These are phyloP conservation scores for Corythornis cristatus DNA, from an alignment of 2,113 vertebrate species.

Conservation along the genomic window DNA sequence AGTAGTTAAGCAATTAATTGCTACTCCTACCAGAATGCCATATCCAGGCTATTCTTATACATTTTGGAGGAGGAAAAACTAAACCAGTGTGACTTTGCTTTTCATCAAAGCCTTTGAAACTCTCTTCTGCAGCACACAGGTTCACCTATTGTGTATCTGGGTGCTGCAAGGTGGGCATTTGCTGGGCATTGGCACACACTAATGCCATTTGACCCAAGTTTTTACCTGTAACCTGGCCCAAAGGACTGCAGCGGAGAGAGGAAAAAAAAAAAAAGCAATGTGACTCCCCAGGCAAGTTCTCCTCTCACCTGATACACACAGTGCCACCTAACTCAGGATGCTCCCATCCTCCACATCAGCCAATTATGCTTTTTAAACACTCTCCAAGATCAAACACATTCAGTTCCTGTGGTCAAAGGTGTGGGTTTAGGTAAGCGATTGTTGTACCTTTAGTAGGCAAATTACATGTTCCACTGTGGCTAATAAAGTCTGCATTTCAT, in stretches of 20 bases:
- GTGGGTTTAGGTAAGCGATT: not conserved
- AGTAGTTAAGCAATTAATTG: slow-evolving; percentile 42
- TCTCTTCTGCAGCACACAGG: not conserved
- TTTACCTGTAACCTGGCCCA: not conserved
- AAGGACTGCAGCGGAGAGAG: not conserved
- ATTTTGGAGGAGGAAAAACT: slow-evolving; percentile 8
- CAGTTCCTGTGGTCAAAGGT: slow-evolving; percentile 1
- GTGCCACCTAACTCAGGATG: not conserved
- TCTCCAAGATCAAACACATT: slow-evolving; percentile 21
- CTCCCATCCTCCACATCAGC: not conserved
- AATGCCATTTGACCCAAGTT: not conserved
- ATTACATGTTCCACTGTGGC: not conserved
- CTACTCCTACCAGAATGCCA: slow-evolving; percentile 49
- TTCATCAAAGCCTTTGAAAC: not conserved
- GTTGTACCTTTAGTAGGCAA: not conserved
- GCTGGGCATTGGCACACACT: not conserved
- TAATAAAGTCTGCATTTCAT: slow-evolving; percentile 42
- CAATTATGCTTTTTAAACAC: slow-evolving; percentile 17
- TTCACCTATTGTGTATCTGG: not conserved
- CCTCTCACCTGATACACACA: not conserved
- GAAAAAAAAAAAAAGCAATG: not conserved
- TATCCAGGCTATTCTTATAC: slow-evolving; percentile 40
- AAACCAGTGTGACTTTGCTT: slow-evolving; percentile 14
- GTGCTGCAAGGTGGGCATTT: not conserved
- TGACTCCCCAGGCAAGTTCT: not conserved